Evolutionary conservation across 2,797 vertebrate genomes (phyloP), one percentile per base, ranked within the genome.

Genomic region (Tachyglossus aculeatus): DNA sequence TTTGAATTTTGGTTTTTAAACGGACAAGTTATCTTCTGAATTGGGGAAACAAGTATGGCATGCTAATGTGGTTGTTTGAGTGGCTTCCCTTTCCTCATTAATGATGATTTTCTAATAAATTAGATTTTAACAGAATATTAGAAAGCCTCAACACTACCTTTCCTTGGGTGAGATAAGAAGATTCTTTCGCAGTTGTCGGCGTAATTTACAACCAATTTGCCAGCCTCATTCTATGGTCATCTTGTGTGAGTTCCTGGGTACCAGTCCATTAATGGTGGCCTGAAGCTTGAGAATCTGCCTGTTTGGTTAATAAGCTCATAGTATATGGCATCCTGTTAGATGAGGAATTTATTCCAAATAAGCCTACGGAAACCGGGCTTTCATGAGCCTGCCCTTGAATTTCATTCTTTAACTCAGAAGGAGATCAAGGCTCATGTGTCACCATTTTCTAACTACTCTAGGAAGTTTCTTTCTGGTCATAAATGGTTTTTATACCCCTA

Each of bases 1-100:
- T 29, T 37, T 44, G 22, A 66, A 54, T 25, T 48, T 63, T 57
- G 16, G n/a, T 64, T 67, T 55, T 72, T 53, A 73, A 57, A 74
- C 41, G 18, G 40, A 60, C 59, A 37, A 64, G 33, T n/a, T 5
- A 2, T 40, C 38, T 38, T 67, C 3, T 39, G 56, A 51, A 29
- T 51, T 33, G 39, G 53, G 57, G 15, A 7, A 31, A 27, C 27
- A 57, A 41, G 38, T 22, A 41, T 32, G 3, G n/a, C 57, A n/a
- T 45, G 5, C 9, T 59, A 56, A 53, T 58, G 52, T n/a, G 44
- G 56, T 39, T 40, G 19, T 40, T 22, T 61, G 6, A 21, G 12
- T 55, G 32, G 47, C 47, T 24, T 27, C 14, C 62, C 48, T 62
- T 63, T 50, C 50, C 40, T 55, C 27, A 32, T 39, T 53, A 67